Evolutionary conservation across 2,888 invertebrate species (phyloP).

Genomic region (Augiades crinisus): DNA sequence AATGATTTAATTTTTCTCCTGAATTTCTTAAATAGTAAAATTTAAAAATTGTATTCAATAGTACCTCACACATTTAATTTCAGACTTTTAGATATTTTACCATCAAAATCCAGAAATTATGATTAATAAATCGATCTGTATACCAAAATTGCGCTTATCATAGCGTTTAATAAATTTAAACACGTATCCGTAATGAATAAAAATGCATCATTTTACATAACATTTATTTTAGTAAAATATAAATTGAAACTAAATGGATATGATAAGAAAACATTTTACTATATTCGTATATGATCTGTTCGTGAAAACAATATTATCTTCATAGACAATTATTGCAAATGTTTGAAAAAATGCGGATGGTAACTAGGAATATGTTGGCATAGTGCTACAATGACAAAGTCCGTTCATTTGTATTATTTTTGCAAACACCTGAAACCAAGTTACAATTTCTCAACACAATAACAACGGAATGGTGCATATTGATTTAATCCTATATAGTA

Average conservation of each 20-base stretch:
- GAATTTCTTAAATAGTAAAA: background rate
- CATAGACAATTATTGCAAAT: no score
- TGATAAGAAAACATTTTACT: slow-evolving; percentile 11
- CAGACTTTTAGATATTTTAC: slow-evolving; percentile 3
- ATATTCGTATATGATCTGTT: background rate
- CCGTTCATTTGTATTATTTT: background rate
- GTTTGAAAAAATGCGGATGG: no score
- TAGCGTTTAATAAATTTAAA: background rate
- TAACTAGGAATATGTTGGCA: no score
- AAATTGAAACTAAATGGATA: slow-evolving; percentile 11
- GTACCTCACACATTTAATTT: background rate
- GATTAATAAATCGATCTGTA: background rate
- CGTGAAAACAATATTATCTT: no score
- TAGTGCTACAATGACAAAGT: no score
- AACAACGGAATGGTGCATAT: slow-evolving; percentile 17
- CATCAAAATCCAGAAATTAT: background rate
- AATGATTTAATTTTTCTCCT: background rate
- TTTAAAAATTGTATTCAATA: background rate
- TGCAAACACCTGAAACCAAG: background rate
- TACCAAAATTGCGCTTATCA: background rate
- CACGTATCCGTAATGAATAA: background rate
- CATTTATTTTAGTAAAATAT: slow-evolving; percentile 18
- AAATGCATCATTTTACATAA: slow-evolving; percentile 9
- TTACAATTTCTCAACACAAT: background rate
- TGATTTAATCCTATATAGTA: slow-evolving; percentile 12